Conservation (phyloP, 2,797 vertebrate species). For the Leucoraja ocellata region DNA sequence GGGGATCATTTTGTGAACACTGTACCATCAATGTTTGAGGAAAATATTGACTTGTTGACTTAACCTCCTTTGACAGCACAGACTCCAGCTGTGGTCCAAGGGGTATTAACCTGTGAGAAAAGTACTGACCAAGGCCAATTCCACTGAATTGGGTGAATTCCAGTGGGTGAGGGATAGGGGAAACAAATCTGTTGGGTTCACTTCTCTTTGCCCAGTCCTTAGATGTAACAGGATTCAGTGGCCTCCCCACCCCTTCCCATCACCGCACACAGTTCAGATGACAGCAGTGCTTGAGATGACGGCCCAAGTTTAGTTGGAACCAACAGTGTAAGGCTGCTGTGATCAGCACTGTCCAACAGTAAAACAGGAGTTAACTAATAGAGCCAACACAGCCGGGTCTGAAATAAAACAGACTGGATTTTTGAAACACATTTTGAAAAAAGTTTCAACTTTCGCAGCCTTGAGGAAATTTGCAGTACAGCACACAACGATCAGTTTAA, state of each 20-base stretch:
- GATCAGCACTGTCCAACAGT: too few relatives aligned
- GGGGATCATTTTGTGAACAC: not conserved
- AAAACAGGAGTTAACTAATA: not conserved
- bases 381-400: not conserved
- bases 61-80: not conserved
- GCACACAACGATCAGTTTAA: not conserved
- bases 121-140: not conserved
- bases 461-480: not conserved
- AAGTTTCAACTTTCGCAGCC: not conserved
- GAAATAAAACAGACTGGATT: not conserved
- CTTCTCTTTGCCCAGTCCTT: too few relatives aligned
- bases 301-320: not conserved
- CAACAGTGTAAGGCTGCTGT: not conserved
- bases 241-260: not conserved
- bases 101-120: not conserved
- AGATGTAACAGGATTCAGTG: not conserved
- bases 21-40: not conserved
- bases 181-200: not conserved
- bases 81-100: not conserved
- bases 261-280: not conserved
- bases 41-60: constrained; percentile 22
- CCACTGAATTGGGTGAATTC: not conserved
- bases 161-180: not conserved
- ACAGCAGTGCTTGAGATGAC: too few relatives aligned
- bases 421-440: not conserved